A percentile compares a stretch with the other conserved stretches of the same genome.
These are phyloP conservation scores for Theocolax elegans DNA, from an alignment of 1,140 invertebrate species.

Conservation along the genomic window DNA sequence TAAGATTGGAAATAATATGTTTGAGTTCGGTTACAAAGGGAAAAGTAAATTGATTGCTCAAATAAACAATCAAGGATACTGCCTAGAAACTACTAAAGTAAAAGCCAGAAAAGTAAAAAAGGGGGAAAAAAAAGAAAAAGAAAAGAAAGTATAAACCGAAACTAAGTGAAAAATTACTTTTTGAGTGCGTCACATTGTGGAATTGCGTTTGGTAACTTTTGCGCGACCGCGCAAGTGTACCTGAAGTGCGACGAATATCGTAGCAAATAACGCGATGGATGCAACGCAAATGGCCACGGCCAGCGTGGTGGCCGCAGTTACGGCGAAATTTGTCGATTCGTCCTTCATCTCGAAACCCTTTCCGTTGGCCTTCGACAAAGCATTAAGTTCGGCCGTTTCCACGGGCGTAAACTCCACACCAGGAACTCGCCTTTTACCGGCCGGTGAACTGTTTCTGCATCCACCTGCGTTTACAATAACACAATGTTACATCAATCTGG, in stretches of 20 bases:
- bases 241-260: conserved; percentile 77
- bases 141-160: too few relatives aligned
- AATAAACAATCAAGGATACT: too few relatives aligned
- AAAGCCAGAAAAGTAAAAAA: too few relatives aligned
- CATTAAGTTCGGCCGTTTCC: conserved; percentile 56
- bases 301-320: conserved; percentile 73
- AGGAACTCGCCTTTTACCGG: conserved; percentile 79
- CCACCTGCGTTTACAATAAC: conserved; percentile 67
- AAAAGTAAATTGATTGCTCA: too few relatives aligned
- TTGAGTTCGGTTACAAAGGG: too few relatives aligned
- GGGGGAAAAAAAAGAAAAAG: too few relatives aligned
- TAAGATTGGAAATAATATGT: too few relatives aligned
- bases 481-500: too few relatives aligned
- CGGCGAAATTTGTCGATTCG: conserved; percentile 62
- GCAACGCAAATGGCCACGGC: conserved; percentile 75
- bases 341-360: conserved; percentile 57
- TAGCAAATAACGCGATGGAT: conserved; percentile 74
- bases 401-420: conserved; percentile 67
- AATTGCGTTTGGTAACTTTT: conserved; percentile 38
- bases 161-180: conserved; percentile 36
- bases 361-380: conserved; percentile 56
- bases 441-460: conserved; percentile 78
- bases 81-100: too few relatives aligned
- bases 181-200: conserved; percentile 37
- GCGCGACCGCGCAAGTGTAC: conserved; percentile 60